These are phyloP conservation scores for Adelosebastes latens DNA, from an alignment of 2,797 vertebrate genomes.

Conservation along the genomic window DNA sequence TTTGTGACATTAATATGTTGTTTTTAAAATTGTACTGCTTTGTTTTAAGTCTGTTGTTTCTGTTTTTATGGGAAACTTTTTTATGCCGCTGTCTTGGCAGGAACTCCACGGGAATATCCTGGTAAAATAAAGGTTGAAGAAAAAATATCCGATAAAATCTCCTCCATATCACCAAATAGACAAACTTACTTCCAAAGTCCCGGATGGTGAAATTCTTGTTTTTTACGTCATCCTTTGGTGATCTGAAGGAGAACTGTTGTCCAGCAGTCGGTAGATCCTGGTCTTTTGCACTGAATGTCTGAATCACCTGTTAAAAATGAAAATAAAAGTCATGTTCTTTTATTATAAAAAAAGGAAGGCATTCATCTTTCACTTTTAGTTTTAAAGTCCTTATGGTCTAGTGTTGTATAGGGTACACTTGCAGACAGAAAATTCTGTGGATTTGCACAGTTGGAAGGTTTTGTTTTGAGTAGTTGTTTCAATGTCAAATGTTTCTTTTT, in stretches of 20 bases:
- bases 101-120: too few species aligned
- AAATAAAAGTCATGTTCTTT: not conserved
- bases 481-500: not conserved
- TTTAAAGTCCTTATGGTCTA: not conserved
- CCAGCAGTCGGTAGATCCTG: conserved; percentile 90
- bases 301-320: conserved; percentile 90
- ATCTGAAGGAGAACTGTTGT: conserved; percentile 93
- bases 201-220: conserved; percentile 96
- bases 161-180: not conserved
- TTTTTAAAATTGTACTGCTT: too few species aligned
- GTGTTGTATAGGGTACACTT: not conserved
- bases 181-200: conserved; percentile 94
- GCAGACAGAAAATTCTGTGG: not conserved
- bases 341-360: not conserved
- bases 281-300: conserved; percentile 90
- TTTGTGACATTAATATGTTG: too few species aligned
- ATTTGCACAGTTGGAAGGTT: not conserved
- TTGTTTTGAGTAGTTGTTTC: not conserved
- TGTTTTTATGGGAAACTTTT: accelerated
- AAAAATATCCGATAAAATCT: too few species aligned
- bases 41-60: too few species aligned
- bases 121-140: too few species aligned
- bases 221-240: conserved; percentile 87
- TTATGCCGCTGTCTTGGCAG: accelerated
- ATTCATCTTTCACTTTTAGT: not conserved